Evolutionary conservation across 2,797 vertebrate species (phyloP).

Genomic region (Morelia viridis): DNA sequence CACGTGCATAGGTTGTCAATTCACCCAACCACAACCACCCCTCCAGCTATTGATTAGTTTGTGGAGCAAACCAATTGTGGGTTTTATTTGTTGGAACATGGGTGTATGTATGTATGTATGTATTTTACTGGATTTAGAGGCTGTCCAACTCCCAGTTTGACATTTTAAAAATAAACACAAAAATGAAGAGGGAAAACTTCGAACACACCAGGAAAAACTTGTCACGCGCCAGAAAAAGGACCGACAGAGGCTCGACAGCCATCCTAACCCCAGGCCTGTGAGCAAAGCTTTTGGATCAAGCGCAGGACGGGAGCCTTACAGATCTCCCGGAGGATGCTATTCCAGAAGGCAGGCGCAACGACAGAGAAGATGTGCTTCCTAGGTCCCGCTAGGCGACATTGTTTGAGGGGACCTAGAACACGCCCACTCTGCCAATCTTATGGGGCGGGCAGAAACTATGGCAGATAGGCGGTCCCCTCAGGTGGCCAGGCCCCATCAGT

Average conservation of each 20-base stretch:
- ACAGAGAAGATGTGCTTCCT: neutral
- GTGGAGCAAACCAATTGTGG: neutral
- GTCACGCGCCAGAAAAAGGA: neutral
- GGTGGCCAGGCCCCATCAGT: neutral
- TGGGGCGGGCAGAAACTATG: neutral
- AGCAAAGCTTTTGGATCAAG: neutral
- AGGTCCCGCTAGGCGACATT: neutral
- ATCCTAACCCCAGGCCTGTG: neutral
- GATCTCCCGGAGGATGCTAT: neutral
- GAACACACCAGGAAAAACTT: neutral
- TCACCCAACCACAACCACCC: neutral
- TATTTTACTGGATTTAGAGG: neutral
- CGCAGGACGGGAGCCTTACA: neutral
- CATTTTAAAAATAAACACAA: neutral
- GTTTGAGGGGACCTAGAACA: neutral
- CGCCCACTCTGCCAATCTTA: neutral
- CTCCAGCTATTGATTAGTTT: neutral
- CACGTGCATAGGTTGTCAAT: neutral
- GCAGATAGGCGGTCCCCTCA: neutral
- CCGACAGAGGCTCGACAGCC: neutral
- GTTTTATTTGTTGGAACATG: neutral
- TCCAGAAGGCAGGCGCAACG: neutral
- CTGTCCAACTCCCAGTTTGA: neutral
- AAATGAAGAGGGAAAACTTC: too few relatives aligned
- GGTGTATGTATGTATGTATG: neutral